Evolutionary conservation across 2,113 vertebrate species (phyloP), one percentile per base, ranked within the genome.

Genomic region (Xenopus laevis): DNA sequence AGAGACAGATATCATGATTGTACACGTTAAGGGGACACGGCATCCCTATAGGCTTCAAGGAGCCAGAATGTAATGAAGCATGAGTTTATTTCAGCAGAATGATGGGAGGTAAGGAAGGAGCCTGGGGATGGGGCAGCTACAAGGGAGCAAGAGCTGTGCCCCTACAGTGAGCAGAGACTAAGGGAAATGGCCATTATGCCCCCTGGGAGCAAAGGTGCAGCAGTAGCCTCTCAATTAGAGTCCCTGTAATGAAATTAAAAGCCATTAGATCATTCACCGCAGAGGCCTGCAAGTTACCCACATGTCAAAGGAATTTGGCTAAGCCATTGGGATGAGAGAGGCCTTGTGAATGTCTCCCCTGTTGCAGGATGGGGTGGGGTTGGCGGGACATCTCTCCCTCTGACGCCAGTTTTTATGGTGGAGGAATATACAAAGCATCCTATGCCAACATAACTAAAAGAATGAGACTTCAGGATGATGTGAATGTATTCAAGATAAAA

Each of bases 291-390:
- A 76, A 81, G 82, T 89, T 87, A 86, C 84, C 78, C 74, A 85
- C 86, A 86, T 83, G 91, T 95, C 92, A 94, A 86, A 93, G 86
- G 89, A 90, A 95, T 93, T 93, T 94, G 85, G 86, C 83, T 93
- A 91, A 93, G 86, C 82, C 79, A 77, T 77, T 62, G 61, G 79
- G 87, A 92, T 82, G 84, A 87, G 83, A 85, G 83, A 57, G 81
- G 82, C 79, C 85, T 82, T 57, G 77, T 80, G 79, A 71, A 74
- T 68, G 82, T 78, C 79, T 82, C 60, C 65, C 62, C 57, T 71
- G 27, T 77, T 79, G 40, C 46, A 81, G 82, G 81, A 83, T 83
- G 81, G 87, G 84, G 90, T 84, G 83, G 80, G 84, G 85, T 86
- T 85, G 85, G 82, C 83, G 53, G 53, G 53, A 55, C 53, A 64